Percentiles rank a stretch among this genome's conserved stretches.
phyloP scores from a whole-genome alignment of 2,888 invertebrate genomes.

The Hyles lineata region DNA sequence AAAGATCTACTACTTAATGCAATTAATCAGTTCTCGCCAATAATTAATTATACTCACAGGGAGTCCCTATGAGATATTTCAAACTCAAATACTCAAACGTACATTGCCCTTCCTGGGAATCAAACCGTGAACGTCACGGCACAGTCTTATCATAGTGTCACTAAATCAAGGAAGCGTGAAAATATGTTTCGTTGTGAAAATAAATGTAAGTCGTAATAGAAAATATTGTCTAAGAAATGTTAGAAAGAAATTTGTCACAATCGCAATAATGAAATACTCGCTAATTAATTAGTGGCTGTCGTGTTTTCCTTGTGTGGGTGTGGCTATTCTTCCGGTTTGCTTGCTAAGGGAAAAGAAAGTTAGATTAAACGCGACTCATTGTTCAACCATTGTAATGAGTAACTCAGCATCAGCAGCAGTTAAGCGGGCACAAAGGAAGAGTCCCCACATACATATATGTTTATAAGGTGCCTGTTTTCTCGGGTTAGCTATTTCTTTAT shows the following conservation, averaged over 20 bases:
- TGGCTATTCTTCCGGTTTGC: constrained; percentile 70
- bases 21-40: no score
- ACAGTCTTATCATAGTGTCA: no score
- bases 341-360: constrained; percentile 71
- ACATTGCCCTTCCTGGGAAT: no score
- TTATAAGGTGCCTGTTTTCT: neutral
- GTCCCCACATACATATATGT: constrained; percentile 10
- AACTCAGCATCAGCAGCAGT: constrained; percentile 58
- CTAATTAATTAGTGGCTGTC: constrained; percentile 76
- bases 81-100: no score
- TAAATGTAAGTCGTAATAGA: neutral
- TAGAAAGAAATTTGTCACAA: constrained; percentile 58
- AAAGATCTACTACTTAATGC: no score
- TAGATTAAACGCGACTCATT: constrained; percentile 75
- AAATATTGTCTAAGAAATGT: constrained; percentile 36
- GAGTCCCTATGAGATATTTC: no score
- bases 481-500: neutral
- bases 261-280: constrained; percentile 66
- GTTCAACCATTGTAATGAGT: constrained; percentile 66
- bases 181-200: no score
- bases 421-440: constrained; percentile 31
- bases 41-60: no score
- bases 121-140: no score
- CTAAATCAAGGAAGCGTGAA: no score
- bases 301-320: constrained; percentile 72